Base-by-base conservation (phyloP, 2,797 vertebrate genomes). In the Martes flavigula region DNA sequence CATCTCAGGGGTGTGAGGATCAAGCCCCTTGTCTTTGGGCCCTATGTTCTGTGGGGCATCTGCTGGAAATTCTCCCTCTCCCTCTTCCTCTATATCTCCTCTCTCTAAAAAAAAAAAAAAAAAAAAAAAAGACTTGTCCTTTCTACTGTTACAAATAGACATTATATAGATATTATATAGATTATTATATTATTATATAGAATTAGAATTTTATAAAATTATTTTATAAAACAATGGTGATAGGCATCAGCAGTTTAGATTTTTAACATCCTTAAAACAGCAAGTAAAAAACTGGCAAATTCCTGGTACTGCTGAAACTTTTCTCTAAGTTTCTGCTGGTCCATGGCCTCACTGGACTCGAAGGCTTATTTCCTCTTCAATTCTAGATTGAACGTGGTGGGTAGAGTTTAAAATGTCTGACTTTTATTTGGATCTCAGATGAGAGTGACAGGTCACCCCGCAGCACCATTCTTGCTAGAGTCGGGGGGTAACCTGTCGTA, bases 361-460 rank as follows among this genome's bases (percentile, higher is more conserved):
- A 84, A 70, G 60, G 20, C 7, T 64, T 83, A 20, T 93, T 86
- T 90, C 25, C n/a, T 72, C 25, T 60, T 87, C 64, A 85, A 30
- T 73, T 88, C 40, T 66, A 79, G 51, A 35, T 56, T 81, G 7
- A 84, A 85, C 56, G 21, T 87, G 10, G 15, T 7, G 9, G 70
- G 30, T 32, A 87, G 40, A 97, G 30, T 82, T 96, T 54, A 48
- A 85, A 91, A 85, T 51, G n/a, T 87, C 32, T 93, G 64, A 73
- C 25, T 92, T 73, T 81, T n/a, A 10, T 85, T 87, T 87, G 9
- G 21, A 72, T 48, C 56, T 94, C 60, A 64, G 10, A 73, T 30
- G 35, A 97, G 20, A 93, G 86, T 35, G 64, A 87, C 40, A 58
- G 60, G 20, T 27, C 38, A 4, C 40, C 43, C 66, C 62, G 83